phyloP scores from a whole-genome alignment of 2,113 vertebrate species.

The Opisthocomus hoazin region DNA sequence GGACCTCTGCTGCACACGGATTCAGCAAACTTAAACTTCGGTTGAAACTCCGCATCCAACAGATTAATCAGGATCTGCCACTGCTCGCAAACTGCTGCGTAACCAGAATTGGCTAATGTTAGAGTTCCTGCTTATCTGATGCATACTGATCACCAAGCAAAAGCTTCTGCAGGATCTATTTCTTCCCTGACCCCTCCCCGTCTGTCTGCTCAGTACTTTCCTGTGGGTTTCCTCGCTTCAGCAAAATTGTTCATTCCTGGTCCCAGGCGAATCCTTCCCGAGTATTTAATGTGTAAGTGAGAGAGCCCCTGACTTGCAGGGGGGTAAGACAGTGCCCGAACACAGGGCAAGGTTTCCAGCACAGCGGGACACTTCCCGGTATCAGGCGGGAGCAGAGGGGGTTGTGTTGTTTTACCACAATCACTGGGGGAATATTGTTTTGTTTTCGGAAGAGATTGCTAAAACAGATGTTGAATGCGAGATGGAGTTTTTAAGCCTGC shows the following conservation, averaged over 20 bases:
- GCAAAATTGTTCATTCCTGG: not conserved
- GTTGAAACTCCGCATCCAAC: not conserved
- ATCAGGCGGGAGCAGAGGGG: slow-evolving; percentile 9
- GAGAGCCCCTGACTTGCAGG: slow-evolving; percentile 18
- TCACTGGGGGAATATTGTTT: slow-evolving; percentile 70
- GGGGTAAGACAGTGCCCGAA: not conserved
- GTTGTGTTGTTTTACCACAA: slow-evolving; percentile 38
- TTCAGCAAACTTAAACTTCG: not conserved
- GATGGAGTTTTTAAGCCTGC: slow-evolving; percentile 38
- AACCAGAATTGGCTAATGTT: not conserved
- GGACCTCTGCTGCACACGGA: not conserved
- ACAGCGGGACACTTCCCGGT: slow-evolving; percentile 40
- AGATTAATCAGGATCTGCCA: not conserved
- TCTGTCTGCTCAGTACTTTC: not conserved
- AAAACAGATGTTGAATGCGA: slow-evolving; percentile 70
- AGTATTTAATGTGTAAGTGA: not conserved
- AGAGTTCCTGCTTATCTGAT: not conserved
- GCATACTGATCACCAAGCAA: not conserved
- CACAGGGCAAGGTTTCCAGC: slow-evolving; percentile 21
- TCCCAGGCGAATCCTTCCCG: not conserved
- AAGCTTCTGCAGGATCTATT: not conserved
- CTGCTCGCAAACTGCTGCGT: not conserved
- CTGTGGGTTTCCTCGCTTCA: not conserved
- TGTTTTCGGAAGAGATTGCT: slow-evolving; percentile 70
- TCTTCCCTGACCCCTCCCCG: not conserved